Evolutionary conservation across 2,888 invertebrate genomes (phyloP), one percentile per base, ranked within the genome.

Genomic region (Myopa tessellatipennis): DNA sequence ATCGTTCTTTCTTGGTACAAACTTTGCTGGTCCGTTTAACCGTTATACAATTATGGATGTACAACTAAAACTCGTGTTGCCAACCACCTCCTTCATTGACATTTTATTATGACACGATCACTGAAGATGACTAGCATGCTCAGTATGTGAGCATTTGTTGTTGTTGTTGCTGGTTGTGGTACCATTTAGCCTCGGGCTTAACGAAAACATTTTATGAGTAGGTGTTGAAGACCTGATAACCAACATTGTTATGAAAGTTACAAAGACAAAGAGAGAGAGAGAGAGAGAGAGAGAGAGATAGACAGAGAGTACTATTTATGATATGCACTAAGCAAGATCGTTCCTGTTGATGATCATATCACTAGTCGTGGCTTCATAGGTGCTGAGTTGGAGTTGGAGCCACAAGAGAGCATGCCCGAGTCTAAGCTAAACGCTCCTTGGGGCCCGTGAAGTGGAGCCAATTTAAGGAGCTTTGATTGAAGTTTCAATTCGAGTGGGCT

Each of bases 161-260:
- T 40, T 40, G 45, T 26, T 26, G 26, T 2, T 26, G 26, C 1
- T 26, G 26, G 26, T 26, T 45, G 65, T 8, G 12, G 7, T 4
- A 36, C 12, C 58, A 69, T 40, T 75, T 75, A 45, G 69, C 75
- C 69, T 8, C 38, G 60, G 75, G 75, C 38, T 75, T 34, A 65
- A 14, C 55, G 5, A 10, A 65, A 68, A 63, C 58, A 77, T 52
- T 79, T 80, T 83, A 81, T 78, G 86, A 84, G 86, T 85, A 84
- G 86, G 86, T 84, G 86, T 85, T 85, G 86, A 86, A 85, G 86
- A 81, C 78, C 74, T 84, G 84, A 83, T 85, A 86, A 86, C 84
- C 85, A 84, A 82, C 84, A 5, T 12, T 14, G 82, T 82, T 84
- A 85, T 86, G 84, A 84, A 82, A 81, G 80, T 79, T n/a, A 12